phyloP scores from a whole-genome alignment of 2,888 invertebrate genomes.

The Gari tellinella region DNA sequence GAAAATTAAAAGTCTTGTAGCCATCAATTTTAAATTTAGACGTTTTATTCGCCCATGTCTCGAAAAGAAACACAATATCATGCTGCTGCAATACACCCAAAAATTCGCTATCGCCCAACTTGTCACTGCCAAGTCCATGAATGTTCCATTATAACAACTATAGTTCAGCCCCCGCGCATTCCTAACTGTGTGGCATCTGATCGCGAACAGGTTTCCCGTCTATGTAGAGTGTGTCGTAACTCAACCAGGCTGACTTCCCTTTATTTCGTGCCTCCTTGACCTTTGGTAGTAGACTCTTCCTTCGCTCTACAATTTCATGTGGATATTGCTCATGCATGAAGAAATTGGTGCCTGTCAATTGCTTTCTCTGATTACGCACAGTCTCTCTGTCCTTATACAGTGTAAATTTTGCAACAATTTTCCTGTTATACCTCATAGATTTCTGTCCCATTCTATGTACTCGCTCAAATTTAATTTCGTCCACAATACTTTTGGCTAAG shows the following conservation, averaged over 20 bases:
- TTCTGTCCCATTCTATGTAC: neutral
- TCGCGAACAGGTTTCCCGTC: no score
- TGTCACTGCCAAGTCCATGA: no score
- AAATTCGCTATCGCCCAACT: no score
- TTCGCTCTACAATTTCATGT: neutral
- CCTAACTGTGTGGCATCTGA: neutral
- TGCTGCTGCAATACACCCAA: neutral
- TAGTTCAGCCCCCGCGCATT: neutral
- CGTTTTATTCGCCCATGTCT: slow-evolving; percentile 14
- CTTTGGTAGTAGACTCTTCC: neutral
- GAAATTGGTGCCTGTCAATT: neutral
- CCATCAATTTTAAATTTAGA: slow-evolving; percentile 1
- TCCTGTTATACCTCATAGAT: neutral
- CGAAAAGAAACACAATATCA: slow-evolving; percentile 22
- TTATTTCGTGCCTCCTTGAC: neutral
- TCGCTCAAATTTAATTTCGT: neutral
- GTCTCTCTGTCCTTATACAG: neutral
- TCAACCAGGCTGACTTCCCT: neutral
- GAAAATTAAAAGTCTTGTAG: slow-evolving; percentile 10
- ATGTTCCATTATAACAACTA: no score
- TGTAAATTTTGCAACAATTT: slow-evolving; percentile 3
- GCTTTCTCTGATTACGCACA: neutral
- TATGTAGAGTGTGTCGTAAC: neutral
- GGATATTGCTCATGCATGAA: slow-evolving; percentile 1
- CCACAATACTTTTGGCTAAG: no score